Evolutionary conservation across 2,797 vertebrate species (phyloP).

Genomic region (Megaceryle alcyon): DNA sequence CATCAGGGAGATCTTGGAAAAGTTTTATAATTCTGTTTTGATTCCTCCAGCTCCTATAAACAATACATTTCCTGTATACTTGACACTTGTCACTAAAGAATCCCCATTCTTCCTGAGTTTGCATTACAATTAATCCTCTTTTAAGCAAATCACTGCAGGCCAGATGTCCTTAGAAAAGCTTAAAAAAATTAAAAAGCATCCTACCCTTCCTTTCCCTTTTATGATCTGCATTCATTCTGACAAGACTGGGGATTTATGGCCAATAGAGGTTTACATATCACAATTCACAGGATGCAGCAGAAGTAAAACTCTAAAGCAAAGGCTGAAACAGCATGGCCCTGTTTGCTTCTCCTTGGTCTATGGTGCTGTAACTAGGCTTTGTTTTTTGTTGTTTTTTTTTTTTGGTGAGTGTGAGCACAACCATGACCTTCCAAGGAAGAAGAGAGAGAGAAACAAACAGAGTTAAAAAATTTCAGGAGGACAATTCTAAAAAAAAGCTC

Average conservation of each 20-base stretch:
- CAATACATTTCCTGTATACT: constrained; percentile 19
- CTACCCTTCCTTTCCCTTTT: background rate
- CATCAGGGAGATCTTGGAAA: background rate
- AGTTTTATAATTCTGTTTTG: constrained; percentile 32
- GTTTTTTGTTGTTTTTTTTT: background rate
- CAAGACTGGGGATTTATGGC: constrained; percentile 7
- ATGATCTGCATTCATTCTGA: background rate
- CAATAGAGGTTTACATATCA: constrained; percentile 19
- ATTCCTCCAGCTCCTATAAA: background rate
- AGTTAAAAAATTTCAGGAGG: background rate
- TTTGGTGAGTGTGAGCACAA: background rate
- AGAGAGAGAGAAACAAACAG: background rate
- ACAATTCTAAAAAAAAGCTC: background rate
- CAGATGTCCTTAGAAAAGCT: constrained; percentile 47
- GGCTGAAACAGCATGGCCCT: background rate
- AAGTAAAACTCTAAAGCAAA: background rate
- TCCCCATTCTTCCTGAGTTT: constrained; percentile 43
- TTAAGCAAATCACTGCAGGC: constrained; percentile 24
- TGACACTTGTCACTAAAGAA: constrained; percentile 32
- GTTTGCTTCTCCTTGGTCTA: background rate
- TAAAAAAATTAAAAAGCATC: constrained; percentile 10
- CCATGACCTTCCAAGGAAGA: background rate
- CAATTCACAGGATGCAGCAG: background rate
- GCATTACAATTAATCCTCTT: constrained; percentile 51
- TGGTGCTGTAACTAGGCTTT: background rate